Base-by-base conservation (phyloP, 2,113 vertebrate genomes). In the Dissostichus mawsoni region DNA sequence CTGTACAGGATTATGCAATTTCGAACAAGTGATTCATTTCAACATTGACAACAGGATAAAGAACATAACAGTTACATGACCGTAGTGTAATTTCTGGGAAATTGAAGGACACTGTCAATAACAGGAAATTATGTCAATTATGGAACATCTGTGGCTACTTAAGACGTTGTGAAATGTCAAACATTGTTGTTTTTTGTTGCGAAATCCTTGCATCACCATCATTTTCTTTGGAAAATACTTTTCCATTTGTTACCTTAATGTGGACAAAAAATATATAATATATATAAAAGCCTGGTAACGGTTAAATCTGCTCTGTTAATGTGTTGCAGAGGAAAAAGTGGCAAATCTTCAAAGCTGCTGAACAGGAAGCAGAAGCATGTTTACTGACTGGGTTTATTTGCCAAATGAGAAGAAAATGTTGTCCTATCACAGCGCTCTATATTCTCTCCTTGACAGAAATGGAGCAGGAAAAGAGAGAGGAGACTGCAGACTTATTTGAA, bases 401-500 rank as follows among this genome's bases (percentile, higher is more conserved):
- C 52, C 48, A 93, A 92, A 94, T 81, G 90, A 90, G 87, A 86
- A 74, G 89, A 86, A 58, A 78, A 77, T 81, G 85, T 76, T 77
- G 44, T 66, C 71, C 81, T 87, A 76, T 93, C 76, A 83, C 87
- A 74, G 86, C 86, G 47, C 78, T 88, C 71, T 79, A 70, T 72
- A 81, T 80, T 86, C 67, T 12, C 29, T 61, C 80, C 78, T 74
- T 95, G 94, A 95, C 92, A 94, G 92, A 95, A 96, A 92, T 94
- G 92, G 95, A 90, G 82, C 91, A 72, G 69, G 69, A 68, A 74
- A 63, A 84, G 89, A 64, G 62, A 52, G 70, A 57, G 48, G 57
- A 52, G 72, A 75, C 5, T 11, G n/a, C 84, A 62, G 68, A 75
- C 69, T 86, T 91, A 64, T 92, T 90, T 87, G 83, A 84, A 88